These are phyloP conservation scores for Rousettus leschenaultii DNA, from an alignment of 2,113 vertebrate species.

Conservation along the genomic window DNA sequence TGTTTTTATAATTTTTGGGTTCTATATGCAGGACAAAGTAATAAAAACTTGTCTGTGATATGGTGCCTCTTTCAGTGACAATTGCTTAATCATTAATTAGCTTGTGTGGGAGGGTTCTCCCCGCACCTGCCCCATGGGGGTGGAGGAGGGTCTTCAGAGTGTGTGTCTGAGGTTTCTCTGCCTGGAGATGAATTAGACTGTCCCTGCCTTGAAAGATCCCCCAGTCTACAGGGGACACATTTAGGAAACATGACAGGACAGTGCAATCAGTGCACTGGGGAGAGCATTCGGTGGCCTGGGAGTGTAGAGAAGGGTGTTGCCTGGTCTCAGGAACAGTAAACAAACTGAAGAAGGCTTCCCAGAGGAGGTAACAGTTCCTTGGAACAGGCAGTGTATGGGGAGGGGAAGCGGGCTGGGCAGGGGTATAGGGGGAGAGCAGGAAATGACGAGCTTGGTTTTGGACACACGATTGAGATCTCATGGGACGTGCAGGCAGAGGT, in stretches of 20 bases:
- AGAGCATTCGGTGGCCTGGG: neutral
- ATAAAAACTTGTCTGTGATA: conserved; percentile 70
- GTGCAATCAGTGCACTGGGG: neutral
- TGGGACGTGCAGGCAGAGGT: neutral
- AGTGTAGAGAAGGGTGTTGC: neutral
- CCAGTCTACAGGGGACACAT: neutral
- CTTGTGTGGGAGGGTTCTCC: neutral
- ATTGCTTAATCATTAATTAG: neutral
- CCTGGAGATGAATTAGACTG: neutral
- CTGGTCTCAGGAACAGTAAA: neutral
- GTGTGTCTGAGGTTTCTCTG: neutral
- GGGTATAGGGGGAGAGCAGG: neutral
- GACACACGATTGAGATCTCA: neutral
- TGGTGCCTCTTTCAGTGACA: neutral
- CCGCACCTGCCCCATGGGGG: rapidly evolving
- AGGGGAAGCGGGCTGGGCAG: neutral
- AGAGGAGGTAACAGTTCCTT: neutral
- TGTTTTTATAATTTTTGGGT: conserved; percentile 67
- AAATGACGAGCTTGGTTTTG: neutral
- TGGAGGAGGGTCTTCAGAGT: neutral
- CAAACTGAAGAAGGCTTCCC: neutral
- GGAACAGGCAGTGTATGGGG: neutral
- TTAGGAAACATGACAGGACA: neutral
- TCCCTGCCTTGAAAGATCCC: neutral
- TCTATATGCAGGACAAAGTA: conserved; percentile 59